These are phyloP conservation scores for Noctuana brunneofusca DNA, from an alignment of 2,888 invertebrate species.

Conservation along the genomic window DNA sequence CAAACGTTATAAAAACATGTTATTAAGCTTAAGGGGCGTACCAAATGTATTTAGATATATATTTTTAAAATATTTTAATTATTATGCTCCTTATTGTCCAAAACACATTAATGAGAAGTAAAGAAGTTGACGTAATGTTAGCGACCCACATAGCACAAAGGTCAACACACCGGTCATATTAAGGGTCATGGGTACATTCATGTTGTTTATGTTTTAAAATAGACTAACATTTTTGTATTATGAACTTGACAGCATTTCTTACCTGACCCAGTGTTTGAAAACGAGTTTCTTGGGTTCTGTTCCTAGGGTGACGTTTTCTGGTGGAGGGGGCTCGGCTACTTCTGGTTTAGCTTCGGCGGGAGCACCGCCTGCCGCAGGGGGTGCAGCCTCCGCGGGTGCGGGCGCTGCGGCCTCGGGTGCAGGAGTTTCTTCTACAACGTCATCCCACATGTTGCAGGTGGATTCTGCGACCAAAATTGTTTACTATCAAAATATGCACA, in stretches of 20 bases:
- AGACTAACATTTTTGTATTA: background rate
- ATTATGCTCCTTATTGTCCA: too few species aligned
- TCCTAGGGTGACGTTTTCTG: constrained; percentile 68
- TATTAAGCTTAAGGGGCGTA: background rate
- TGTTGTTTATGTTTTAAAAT: background rate
- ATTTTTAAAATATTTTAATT: too few species aligned
- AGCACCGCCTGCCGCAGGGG: constrained; percentile 47
- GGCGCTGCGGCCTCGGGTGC: constrained; percentile 48
- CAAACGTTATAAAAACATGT: constrained; percentile 44
- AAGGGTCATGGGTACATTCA: background rate
- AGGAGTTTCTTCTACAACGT: constrained; percentile 75
- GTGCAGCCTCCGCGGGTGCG: constrained; percentile 53
- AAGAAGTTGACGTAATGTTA: background rate
- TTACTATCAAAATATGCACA: constrained; percentile 37
- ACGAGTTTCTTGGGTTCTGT: constrained; percentile 86
- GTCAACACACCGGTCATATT: background rate
- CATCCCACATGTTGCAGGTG: constrained; percentile 80
- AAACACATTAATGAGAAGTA: too few species aligned
- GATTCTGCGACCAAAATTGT: constrained; percentile 69
- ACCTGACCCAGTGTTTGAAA: constrained; percentile 93
- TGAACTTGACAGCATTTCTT: constrained; percentile 39
- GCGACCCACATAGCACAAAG: background rate
- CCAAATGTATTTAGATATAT: too few species aligned
- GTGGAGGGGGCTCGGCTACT: constrained; percentile 70
- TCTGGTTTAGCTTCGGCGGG: constrained; percentile 65